Evolutionary conservation across 2,888 invertebrate species (phyloP).

Genomic region (Drosophila cognata): DNA sequence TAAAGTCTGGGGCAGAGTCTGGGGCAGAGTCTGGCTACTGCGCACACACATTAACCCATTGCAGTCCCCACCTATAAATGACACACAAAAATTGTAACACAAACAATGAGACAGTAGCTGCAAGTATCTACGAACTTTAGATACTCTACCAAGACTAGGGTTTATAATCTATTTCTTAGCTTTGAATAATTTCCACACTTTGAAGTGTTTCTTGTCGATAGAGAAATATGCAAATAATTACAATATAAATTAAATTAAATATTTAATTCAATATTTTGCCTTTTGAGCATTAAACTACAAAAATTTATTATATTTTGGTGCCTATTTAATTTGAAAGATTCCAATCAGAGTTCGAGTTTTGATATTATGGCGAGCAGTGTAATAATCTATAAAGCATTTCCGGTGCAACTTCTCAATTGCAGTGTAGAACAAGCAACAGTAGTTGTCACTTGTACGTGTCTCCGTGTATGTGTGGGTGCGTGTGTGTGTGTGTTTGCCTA

Average conservation of each 20-base stretch:
- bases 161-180: too few relatives aligned
- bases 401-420: not conserved
- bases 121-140: conserved; percentile 4
- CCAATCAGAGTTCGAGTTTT: not conserved
- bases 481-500: not conserved
- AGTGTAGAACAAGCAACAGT: conserved; percentile 40
- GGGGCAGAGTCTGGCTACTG: conserved; percentile 40
- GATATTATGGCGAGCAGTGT: not conserved
- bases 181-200: too few relatives aligned
- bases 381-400: not conserved
- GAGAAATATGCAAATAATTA: too few relatives aligned
- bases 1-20: conserved; percentile 9
- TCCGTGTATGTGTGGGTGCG: not conserved
- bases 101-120: conserved; percentile 33
- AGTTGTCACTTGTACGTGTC: conserved; percentile 42
- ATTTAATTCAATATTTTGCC: too few relatives aligned
- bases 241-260: too few relatives aligned
- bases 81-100: conserved; percentile 79
- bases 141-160: conserved; percentile 37
- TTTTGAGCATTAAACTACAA: too few relatives aligned
- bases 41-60: conserved; percentile 65
- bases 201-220: too few relatives aligned
- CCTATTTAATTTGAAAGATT: not conserved
- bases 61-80: conserved; percentile 65
- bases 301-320: too few relatives aligned